Evolutionary conservation across 2,113 vertebrate species (phyloP), one percentile per base, ranked within the genome.

Genomic region (Silurus glanis): DNA sequence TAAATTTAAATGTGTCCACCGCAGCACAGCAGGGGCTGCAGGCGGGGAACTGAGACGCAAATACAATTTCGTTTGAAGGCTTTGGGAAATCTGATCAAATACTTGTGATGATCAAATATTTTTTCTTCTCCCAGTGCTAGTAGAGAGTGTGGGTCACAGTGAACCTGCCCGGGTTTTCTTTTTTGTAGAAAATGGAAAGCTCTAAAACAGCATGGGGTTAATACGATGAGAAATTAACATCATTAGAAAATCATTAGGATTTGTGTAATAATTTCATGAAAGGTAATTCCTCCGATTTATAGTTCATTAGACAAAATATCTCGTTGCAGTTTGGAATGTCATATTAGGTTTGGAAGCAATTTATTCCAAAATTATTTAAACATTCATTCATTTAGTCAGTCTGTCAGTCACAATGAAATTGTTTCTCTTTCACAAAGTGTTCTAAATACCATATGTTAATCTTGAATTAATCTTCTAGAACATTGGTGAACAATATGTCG

Each of bases 71-170:
- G 16, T 56, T 85, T 58, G 6, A 49, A 78, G 49, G 56, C 55
- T 9, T 49, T 61, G 62, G 83, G 83, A 84, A 75, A 76, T 76
- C 56, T 84, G 69, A 78, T 66, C 58, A 78, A 85, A 78, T 85
- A 79, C 9, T n/a, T 83, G 51, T 21, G 25, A 55, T 83, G 64
- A 69, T 83, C 67, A 83, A 69, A 56, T 69, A 55, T 67, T 64
- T 58, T 37, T 19, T 67, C 62, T 45, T 49, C 79, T 53, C 28
- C n/a, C 69, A 59, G 47, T 16, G 17, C 69, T n/a, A 59, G 9
- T 51, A n/a, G 23, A 51, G 45, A 28, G 19, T 45, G 14, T 45
- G 78, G 56, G 25, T 80, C 28, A 61, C 25, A 80, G 14, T 62
- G 80, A 62, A n/a, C 17, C 80, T 51, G 21, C 8, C 25, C 21